Base-by-base conservation (phyloP, 2,888 invertebrate species). In the Hydropsyche betteni region DNA sequence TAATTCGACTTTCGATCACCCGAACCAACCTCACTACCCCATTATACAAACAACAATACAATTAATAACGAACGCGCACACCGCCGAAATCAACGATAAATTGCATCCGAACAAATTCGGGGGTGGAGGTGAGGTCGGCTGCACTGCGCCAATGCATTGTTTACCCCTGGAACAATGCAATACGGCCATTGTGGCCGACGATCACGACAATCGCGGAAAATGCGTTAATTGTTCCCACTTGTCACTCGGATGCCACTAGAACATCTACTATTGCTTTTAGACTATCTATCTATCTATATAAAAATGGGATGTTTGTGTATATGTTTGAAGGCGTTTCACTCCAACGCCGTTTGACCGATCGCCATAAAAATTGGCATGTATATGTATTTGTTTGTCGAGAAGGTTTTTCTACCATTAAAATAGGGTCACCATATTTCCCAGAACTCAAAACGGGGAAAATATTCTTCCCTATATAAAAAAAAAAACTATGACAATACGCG, bases 1-100 rank as follows among this genome's bases (percentile, higher is more conserved):
- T 88, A 88, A 72, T 79, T 81, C 79, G 34, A 33, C 10, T 82
- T 83, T 85, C 44, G 10, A 44, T 44, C 44, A 24, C 24, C 24
- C 24, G 24, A 24, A 24, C 24, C 24, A 24, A 1, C 24, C 1
- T 85, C 85, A 14, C 7, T 74, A 82, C 82, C 84, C 76, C 8
- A 33, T 61, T 50, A 16, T 52, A 8, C n/a, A 38, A 33, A 51
- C 50, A 68, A 44, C 34, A 5, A 58, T 12, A 55, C 24, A 5
- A 34, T 4, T 24, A n/a, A 10, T 16, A 55, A 34, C 38, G 16
- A 61, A 10, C 50, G 24, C 12, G 51, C 33, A 34, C 50, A 52
- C 69, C 36, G 64, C 61, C 4, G n/a, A 69, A 78, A 78, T 76
- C 44, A 69, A 76, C 78, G 75, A 78, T 78, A 78, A 78, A 77